Percentiles rank a stretch among this genome's conserved stretches.
Evolutionary conservation across 2,888 invertebrate genomes (phyloP).

Genomic region (Drosophila pseudotakahashii): DNA sequence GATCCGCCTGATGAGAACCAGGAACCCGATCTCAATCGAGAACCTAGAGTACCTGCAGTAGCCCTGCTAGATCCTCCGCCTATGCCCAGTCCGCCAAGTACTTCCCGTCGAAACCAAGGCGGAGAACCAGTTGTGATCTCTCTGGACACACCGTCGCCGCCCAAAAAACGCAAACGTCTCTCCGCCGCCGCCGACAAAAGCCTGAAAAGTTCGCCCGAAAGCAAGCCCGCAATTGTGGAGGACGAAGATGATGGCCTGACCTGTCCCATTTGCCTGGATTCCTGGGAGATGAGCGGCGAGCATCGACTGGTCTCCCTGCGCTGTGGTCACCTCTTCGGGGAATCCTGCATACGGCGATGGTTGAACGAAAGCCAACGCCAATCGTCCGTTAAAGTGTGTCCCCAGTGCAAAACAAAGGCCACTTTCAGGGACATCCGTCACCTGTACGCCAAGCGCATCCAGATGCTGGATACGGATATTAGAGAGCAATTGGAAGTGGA

Average conservation of each 20-base stretch:
- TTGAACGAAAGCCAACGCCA: slow-evolving; percentile 77
- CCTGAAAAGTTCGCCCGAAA: slow-evolving; percentile 55
- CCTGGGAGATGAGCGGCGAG: slow-evolving; percentile 93
- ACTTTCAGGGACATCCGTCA: slow-evolving; percentile 88
- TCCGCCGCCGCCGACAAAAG: slow-evolving; percentile 38
- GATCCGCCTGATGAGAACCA: background rate
- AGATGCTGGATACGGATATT: slow-evolving; percentile 90
- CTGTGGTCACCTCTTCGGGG: slow-evolving; percentile 97
- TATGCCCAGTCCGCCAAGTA: slow-evolving; percentile 14
- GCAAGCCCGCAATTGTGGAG: slow-evolving; percentile 61
- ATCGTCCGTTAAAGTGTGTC: slow-evolving; percentile 88
- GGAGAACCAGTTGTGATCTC: slow-evolving; percentile 29
- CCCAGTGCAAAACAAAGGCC: slow-evolving; percentile 93
- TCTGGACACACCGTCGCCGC: slow-evolving; percentile 68
- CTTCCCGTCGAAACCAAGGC: slow-evolving; percentile 10
- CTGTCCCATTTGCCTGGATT: slow-evolving; percentile 95
- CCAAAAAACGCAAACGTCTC: slow-evolving; percentile 80
- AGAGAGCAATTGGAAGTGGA: slow-evolving; percentile 87
- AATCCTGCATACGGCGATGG: slow-evolving; percentile 87
- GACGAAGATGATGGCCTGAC: slow-evolving; percentile 89
- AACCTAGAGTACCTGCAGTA: background rate
- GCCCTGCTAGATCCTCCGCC: background rate
- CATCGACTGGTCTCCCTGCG: slow-evolving; percentile 94
- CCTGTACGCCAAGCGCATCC: slow-evolving; percentile 91
- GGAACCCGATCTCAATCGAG: background rate